These are phyloP conservation scores for Spea multiplicata DNA, from an alignment of 2,113 vertebrate genomes.

Conservation along the genomic window DNA sequence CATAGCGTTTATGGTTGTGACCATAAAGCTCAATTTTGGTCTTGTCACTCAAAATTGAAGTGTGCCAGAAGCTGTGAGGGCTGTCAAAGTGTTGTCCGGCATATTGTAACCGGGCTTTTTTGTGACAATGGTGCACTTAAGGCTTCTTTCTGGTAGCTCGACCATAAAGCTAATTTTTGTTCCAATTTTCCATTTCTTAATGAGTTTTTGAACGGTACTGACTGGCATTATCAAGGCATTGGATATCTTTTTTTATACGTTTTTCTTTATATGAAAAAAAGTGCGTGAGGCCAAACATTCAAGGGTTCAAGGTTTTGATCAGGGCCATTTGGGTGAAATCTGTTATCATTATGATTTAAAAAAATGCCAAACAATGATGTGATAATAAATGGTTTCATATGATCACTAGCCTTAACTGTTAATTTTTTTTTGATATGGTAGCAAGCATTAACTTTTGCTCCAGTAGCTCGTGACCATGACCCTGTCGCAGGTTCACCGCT, in stretches of 20 bases:
- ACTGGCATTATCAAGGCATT: constrained; percentile 5
- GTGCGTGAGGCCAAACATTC: too few relatives aligned
- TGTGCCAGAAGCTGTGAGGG: background rate
- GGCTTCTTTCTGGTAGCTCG: background rate
- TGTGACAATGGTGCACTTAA: background rate
- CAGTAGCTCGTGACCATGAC: too few relatives aligned
- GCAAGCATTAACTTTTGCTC: too few relatives aligned
- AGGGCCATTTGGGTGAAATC: too few relatives aligned
- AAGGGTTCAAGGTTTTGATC: too few relatives aligned
- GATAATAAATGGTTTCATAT: too few relatives aligned
- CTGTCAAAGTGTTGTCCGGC: background rate
- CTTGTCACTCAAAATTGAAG: background rate
- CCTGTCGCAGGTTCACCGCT: too few relatives aligned
- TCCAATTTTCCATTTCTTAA: constrained; percentile 6
- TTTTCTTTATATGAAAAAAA: background rate
- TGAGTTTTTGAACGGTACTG: background rate
- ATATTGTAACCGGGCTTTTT: background rate
- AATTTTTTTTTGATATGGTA: too few relatives aligned
- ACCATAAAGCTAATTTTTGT: constrained; percentile 8
- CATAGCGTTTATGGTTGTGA: background rate
- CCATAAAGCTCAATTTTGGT: background rate
- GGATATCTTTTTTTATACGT: background rate
- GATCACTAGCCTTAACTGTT: too few relatives aligned
- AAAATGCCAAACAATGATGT: too few relatives aligned
- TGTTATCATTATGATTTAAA: too few relatives aligned